phyloP scores from a whole-genome alignment of 2,888 invertebrate genomes.

The Dicranocentrus wangi region DNA sequence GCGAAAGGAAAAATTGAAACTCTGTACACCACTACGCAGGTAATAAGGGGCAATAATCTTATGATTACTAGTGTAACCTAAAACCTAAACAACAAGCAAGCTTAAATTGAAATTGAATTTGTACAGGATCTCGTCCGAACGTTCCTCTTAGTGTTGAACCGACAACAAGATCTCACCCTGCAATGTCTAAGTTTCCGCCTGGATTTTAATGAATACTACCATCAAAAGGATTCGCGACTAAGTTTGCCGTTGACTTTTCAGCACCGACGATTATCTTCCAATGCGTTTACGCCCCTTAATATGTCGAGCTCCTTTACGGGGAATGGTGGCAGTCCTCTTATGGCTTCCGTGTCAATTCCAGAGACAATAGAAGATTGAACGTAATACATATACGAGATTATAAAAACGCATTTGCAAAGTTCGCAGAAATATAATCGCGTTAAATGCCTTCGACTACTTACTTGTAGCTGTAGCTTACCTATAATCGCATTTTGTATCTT shows the following conservation, averaged over 20 bases:
- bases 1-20: constrained; percentile 72
- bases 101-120: too few species aligned
- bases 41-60: constrained; percentile 40
- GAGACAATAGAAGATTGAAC: constrained; percentile 45
- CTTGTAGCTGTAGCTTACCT: not conserved
- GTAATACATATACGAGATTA: constrained; percentile 9
- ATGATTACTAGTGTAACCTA: too few species aligned
- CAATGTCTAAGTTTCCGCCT: constrained; percentile 92
- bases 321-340: constrained; percentile 37
- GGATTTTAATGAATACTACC: constrained; percentile 97
- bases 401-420: too few species aligned
- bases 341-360: constrained; percentile 59
- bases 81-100: not conserved
- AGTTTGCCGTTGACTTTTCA: constrained; percentile 78
- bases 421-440: too few species aligned
- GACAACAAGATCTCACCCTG: constrained; percentile 88
- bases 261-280: constrained; percentile 74
- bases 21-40: constrained; percentile 70
- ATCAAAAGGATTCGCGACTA: constrained; percentile 85
- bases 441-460: too few species aligned
- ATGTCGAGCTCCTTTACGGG: constrained; percentile 55
- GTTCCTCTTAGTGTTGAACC: constrained; percentile 87
- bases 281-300: constrained; percentile 59
- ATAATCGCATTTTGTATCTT: too few species aligned
- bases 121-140: constrained; percentile 86